Percentiles rank a stretch among this genome's conserved stretches.
These are phyloP conservation scores for Lagorchestes hirsutus DNA, from an alignment of 2,797 vertebrate species.

Conservation along the genomic window DNA sequence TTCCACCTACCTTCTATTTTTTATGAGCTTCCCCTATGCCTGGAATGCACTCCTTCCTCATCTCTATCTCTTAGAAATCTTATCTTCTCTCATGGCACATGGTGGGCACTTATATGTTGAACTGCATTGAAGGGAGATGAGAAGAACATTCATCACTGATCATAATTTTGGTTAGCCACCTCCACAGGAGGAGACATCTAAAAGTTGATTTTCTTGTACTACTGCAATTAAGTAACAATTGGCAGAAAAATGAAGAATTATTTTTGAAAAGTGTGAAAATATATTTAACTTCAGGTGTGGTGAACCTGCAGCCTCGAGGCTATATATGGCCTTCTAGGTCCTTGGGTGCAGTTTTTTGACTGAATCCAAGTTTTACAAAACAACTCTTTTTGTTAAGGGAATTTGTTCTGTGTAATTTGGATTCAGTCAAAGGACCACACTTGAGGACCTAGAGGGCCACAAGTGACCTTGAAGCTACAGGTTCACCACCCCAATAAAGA, in stretches of 20 bases:
- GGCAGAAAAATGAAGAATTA: not conserved
- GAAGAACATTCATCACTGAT: not conserved
- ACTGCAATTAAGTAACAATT: not conserved
- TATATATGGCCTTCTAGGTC: too few relatives aligned
- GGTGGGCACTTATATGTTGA: not conserved
- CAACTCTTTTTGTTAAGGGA: too few relatives aligned
- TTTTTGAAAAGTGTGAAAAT: not conserved
- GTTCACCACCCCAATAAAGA: not conserved
- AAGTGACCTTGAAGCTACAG: too few relatives aligned
- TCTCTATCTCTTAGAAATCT: not conserved
- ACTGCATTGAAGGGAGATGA: not conserved
- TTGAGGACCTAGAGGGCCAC: too few relatives aligned
- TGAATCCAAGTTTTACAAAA: too few relatives aligned
- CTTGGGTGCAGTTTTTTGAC: too few relatives aligned
- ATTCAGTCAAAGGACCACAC: too few relatives aligned
- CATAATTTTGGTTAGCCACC: not conserved
- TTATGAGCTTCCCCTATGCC: too few relatives aligned
- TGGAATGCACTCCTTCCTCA: not conserved
- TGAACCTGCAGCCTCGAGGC: too few relatives aligned
- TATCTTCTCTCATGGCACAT: not conserved
- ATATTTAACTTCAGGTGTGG: not conserved
- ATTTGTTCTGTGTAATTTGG: too few relatives aligned
- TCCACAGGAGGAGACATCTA: not conserved
- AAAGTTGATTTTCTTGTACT: not conserved
- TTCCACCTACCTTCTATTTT: too few relatives aligned